Conservation (phyloP, 2,113 vertebrate species). For the Bombycilla garrulus region DNA sequence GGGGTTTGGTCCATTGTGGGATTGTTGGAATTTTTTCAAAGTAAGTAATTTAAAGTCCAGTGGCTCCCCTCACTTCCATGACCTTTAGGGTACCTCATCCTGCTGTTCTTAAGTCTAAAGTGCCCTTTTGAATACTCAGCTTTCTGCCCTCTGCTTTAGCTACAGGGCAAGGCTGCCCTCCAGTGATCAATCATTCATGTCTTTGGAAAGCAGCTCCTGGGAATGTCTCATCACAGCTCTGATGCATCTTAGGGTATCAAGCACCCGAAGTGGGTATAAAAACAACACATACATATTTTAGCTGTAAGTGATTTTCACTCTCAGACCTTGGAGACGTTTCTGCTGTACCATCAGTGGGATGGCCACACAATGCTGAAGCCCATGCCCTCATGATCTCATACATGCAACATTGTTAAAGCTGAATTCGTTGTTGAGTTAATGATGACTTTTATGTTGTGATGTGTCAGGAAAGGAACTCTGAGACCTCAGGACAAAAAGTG, state of each 20-base stretch:
- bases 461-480: neutral
- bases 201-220: neutral
- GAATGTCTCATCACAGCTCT: neutral
- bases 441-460: neutral
- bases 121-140: neutral
- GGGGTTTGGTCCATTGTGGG: accelerated
- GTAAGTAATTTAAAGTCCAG: neutral
- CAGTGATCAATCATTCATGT: neutral
- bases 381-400: neutral
- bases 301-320: neutral
- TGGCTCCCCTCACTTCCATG: neutral
- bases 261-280: neutral
- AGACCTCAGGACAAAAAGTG: neutral
- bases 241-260: neutral
- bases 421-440: neutral
- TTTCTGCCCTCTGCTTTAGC: neutral
- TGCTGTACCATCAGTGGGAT: neutral
- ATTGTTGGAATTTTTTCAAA: neutral
- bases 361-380: neutral
- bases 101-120: neutral
- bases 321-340: neutral
- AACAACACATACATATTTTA: neutral
- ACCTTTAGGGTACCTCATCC: neutral
- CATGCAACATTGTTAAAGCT: neutral
- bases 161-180: conserved; percentile 27